Evolutionary conservation across 2,113 vertebrate species (phyloP).

Genomic region (Gobio gobio): DNA sequence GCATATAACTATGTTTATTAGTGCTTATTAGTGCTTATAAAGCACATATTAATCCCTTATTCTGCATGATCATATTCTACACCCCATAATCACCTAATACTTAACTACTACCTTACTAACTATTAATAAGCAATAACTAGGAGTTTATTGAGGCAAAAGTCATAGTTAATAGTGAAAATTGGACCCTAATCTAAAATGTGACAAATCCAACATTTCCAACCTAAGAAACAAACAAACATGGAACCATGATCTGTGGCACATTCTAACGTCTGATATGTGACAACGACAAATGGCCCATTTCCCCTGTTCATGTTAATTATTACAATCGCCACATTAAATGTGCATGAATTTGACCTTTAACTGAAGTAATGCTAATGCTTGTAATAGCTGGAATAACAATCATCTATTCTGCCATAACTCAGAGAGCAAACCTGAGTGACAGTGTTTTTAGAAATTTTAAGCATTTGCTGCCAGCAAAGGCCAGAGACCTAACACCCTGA

Average conservation of each 20-base stretch:
- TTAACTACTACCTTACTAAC: too few relatives aligned
- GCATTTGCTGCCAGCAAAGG: conserved; percentile 18
- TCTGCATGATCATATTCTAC: too few relatives aligned
- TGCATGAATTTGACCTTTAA: conserved; percentile 29
- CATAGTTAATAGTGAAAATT: too few relatives aligned
- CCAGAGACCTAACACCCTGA: conserved; percentile 58
- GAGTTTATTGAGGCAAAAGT: too few relatives aligned
- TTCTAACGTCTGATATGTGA: neutral
- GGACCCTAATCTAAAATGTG: too few relatives aligned
- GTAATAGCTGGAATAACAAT: conserved; percentile 21
- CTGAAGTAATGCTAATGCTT: conserved; percentile 26
- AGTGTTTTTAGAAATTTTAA: conserved; percentile 20
- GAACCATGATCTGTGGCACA: neutral
- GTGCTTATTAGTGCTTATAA: too few relatives aligned
- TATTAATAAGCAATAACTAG: too few relatives aligned
- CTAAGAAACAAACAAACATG: neutral
- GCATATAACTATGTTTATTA: too few relatives aligned
- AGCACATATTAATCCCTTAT: too few relatives aligned
- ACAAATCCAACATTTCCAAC: neutral
- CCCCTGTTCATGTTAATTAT: neutral
- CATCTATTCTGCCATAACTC: conserved; percentile 22
- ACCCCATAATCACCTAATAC: too few relatives aligned
- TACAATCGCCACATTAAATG: conserved; percentile 31
- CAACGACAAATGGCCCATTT: neutral
- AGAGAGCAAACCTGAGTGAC: conserved; percentile 16